Conservation (phyloP, 1,140 invertebrate genomes). For the Octopus sinensis region DNA sequence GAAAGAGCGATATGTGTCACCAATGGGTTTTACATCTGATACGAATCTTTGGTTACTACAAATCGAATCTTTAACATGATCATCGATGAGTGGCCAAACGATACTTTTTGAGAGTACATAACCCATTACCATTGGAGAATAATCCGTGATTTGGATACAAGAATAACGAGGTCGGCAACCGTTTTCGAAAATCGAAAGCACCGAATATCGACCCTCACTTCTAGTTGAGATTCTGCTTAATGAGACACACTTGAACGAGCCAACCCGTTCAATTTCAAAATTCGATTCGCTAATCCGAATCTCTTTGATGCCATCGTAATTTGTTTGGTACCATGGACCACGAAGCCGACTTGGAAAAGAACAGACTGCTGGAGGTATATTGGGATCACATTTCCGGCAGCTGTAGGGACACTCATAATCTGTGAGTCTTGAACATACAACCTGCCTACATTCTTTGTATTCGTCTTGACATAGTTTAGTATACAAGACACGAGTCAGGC, state of each 20-base stretch:
- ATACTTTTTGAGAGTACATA: constrained; percentile 33
- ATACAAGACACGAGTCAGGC: constrained; percentile 25
- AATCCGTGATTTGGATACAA: constrained; percentile 29
- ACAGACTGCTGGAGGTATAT: constrained; percentile 22
- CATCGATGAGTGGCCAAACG: constrained; percentile 31
- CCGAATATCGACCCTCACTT: constrained; percentile 27
- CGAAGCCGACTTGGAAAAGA: constrained; percentile 28
- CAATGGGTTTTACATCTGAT: constrained; percentile 33
- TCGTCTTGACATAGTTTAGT: constrained; percentile 37
- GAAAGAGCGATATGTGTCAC: constrained; percentile 33
- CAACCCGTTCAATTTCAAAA: constrained; percentile 28
- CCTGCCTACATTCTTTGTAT: constrained; percentile 31
- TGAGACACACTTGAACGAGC: constrained; percentile 35
- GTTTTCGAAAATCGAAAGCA: constrained; percentile 34
- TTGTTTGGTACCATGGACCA: constrained; percentile 29
- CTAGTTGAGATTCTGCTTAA: constrained; percentile 28
- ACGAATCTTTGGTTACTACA: constrained; percentile 29
- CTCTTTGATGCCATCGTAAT: constrained; percentile 16
- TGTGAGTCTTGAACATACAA: constrained; percentile 29
- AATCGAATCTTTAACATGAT: constrained; percentile 21
- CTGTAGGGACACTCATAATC: constrained; percentile 34
- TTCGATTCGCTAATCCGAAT: constrained; percentile 28
- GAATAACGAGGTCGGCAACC: constrained; percentile 42
- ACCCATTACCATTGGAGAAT: constrained; percentile 27
- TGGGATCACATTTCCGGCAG: constrained; percentile 31